Base-by-base conservation (phyloP, 2,113 vertebrate genomes). In the Manacus vitellinus region DNA sequence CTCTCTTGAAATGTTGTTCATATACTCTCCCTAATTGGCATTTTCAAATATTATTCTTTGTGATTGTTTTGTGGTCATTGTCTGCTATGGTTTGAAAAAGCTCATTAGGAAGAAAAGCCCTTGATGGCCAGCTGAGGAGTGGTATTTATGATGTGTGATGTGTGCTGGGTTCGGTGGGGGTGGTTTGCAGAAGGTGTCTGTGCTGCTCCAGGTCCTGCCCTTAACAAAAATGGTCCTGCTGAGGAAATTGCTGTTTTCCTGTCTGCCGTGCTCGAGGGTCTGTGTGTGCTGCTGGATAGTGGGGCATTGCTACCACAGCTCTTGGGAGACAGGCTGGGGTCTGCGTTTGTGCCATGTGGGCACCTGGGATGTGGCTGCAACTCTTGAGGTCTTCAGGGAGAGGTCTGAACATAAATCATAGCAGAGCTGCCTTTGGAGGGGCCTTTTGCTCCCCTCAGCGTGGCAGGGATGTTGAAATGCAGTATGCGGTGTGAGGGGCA, bases 1-100 rank as follows among this genome's bases (percentile, higher is more conserved):
- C 24, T 89, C 68, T 46, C 91, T 79, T 79, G 77, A 89, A 78
- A 83, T 8, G 49, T 91, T 81, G 74, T 79, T 67, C 14, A 22
- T 55, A 8, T 51, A 5, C 25, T 76, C 12, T 68, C 75, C 74
- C 47, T 86, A 87, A 75, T 30, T 70, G 77, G 30, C 28, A 35
- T 70, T 95, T 96, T 22, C 89, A 81, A 85, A 0, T 91, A 20
- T 87, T 82, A 41, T 89, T 95, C 80, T 82, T 67, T 46, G 67
- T 55, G 59, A n/a, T 63, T 71, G 74, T 85, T 95, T 51, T 54
- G 66, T 82, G 66, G n/a, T 70, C 41, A 10, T 41, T 75, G 47
- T 49, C 25, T 92, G 61, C 61, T 65, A 22, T 61, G 59, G 39
- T 78, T 88, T 82, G 87, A 44, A 87, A 63, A 65, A 37, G 24